Percentiles rank a stretch among this genome's conserved stretches.
Evolutionary conservation across 2,113 vertebrate genomes (phyloP).

Genomic region (Antechinus stuartii): DNA sequence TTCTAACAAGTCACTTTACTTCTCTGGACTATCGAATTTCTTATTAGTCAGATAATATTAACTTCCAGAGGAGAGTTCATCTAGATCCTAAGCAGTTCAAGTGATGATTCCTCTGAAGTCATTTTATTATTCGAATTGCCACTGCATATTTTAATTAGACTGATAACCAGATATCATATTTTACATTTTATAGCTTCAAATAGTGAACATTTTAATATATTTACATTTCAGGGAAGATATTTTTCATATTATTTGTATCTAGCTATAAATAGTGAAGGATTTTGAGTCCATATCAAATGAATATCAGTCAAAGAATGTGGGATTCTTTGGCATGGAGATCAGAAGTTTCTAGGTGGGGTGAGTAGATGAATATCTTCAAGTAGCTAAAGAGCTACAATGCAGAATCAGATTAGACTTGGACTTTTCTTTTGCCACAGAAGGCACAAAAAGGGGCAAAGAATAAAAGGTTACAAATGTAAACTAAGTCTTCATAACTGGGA

Average conservation of each 20-base stretch:
- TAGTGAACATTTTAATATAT: neutral
- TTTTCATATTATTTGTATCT: neutral
- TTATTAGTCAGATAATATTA: neutral
- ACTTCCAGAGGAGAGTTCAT: neutral
- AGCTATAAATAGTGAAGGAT: neutral
- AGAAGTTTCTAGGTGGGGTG: neutral
- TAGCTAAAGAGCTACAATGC: neutral
- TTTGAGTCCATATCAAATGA: neutral
- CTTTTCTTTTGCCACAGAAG: neutral
- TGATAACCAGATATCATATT: neutral
- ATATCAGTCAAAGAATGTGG: neutral
- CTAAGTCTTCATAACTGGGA: neutral
- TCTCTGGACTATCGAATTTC: neutral
- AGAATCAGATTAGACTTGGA: neutral
- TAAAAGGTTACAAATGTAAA: neutral
- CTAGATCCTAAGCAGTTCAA: neutral
- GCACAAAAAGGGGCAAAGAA: neutral
- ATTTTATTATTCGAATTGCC: neutral
- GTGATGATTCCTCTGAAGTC: neutral
- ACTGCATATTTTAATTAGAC: neutral
- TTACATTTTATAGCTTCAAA: neutral
- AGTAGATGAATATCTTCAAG: neutral
- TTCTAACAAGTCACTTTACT: neutral
- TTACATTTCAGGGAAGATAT: fast-evolving
- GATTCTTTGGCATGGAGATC: neutral